Base-by-base conservation (phyloP, 1,140 invertebrate genomes). In the Laodelphax striatellus region DNA sequence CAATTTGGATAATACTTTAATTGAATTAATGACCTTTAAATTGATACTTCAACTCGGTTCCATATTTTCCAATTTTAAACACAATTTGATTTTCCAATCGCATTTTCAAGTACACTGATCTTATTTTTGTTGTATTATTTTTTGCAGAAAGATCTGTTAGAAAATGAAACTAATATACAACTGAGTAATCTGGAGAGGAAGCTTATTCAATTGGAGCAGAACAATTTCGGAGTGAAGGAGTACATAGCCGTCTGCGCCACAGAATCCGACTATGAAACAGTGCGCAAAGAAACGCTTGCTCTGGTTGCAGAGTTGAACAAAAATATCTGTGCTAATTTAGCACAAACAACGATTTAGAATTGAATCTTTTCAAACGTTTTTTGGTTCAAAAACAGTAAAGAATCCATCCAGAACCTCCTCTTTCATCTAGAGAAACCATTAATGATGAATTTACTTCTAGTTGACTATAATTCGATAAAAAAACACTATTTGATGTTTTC, bases 91-190 rank as follows among this genome's bases (percentile, higher is more conserved):
- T 28, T 2, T 28, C 6, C 24, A 28, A 6, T n/a, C n/a, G n/a
- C n/a, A n/a, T n/a, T n/a, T n/a, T n/a, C 24, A 28, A 4, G 24
- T 4, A 6, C 24, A 28, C 24, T 28, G 24, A 28, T 28, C 24
- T 6, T 28, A 28, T 28, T 28, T 28, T 6, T 28, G 6, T 28
- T 38, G 10, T 38, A 38, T 38, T 38, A 2, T 38, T 11, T 1
- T 58, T 68, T 73, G 44, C 75, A 86, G 78, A 74, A 74, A 62
- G 76, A 78, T 65, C 71, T 87, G 11, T 77, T 82, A 63, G 82
- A 83, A 17, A 85, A 86, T 70, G 84, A 86, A 69, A 84, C 84
- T 61, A 81, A 81, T 65, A 72, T 77, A 28, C 80, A 84, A 71
- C 71, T 86, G 16, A 77, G 76, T 43, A 79, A 76, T 61, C 68